phyloP scores from a whole-genome alignment of 2,113 vertebrate species.

The Addax nasomaculatus region DNA sequence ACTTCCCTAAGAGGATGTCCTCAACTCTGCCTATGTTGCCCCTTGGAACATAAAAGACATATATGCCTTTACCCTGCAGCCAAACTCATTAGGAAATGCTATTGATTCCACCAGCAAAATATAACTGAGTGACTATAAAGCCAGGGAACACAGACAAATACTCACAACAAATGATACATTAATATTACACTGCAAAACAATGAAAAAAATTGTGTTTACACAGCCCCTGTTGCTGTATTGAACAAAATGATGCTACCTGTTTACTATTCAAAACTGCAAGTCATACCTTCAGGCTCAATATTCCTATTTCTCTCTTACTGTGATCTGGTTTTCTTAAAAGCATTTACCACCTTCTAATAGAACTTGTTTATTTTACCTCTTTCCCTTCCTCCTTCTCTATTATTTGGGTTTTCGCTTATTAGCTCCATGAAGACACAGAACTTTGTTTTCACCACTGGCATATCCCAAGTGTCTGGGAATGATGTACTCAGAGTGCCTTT shows the following conservation, averaged over 20 bases:
- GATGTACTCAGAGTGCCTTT: neutral
- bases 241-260: neutral
- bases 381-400: neutral
- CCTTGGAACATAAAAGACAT: neutral
- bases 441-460: neutral
- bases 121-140: neutral
- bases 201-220: neutral
- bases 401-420: neutral
- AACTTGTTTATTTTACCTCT: neutral
- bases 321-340: neutral
- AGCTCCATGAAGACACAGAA: neutral
- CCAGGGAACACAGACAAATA: neutral
- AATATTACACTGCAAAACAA: neutral
- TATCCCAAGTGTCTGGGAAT: neutral
- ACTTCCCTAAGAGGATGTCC: neutral
- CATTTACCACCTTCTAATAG: neutral
- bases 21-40: neutral
- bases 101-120: neutral
- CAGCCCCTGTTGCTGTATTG: accelerated
- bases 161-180: neutral
- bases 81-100: neutral
- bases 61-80: neutral
- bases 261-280: neutral
- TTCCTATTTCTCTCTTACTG: neutral
- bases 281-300: accelerated